A percentile compares a stretch with the other conserved stretches of the same genome.
phyloP scores from a whole-genome alignment of 2,888 invertebrate genomes.

The Dynastes hyllus region DNA sequence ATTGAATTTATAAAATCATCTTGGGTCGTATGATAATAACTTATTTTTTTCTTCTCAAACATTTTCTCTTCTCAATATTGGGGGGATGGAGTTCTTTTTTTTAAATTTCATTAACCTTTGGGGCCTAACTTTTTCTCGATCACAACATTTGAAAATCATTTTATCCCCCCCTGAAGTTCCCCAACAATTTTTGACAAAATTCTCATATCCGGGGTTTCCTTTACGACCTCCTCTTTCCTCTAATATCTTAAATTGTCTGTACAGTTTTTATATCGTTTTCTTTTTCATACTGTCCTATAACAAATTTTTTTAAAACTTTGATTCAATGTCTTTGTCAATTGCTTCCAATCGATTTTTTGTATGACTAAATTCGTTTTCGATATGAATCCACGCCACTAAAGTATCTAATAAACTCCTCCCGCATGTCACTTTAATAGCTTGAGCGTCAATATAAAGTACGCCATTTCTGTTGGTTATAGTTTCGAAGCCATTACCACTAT shows the following conservation, averaged over 20 bases:
- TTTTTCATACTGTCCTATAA: slow-evolving; percentile 47
- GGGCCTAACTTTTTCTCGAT: neutral
- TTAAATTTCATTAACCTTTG: neutral
- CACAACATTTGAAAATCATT: too few species aligned
- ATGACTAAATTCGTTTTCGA: slow-evolving; percentile 40
- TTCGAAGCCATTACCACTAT: slow-evolving; percentile 33
- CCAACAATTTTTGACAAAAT: slow-evolving; percentile 47
- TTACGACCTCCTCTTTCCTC: neutral
- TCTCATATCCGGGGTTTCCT: slow-evolving; percentile 8
- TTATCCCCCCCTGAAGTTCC: slow-evolving; percentile 46
- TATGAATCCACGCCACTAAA: slow-evolving; percentile 42
- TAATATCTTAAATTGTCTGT: slow-evolving; percentile 33
- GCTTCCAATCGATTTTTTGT: slow-evolving; percentile 29
- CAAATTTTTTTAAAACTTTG: slow-evolving; percentile 45
- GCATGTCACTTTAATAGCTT: slow-evolving; percentile 44
- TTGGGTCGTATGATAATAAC: slow-evolving; percentile 27
- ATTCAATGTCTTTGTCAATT: slow-evolving; percentile 43
- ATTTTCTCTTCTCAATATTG: neutral
- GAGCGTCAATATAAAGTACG: slow-evolving; percentile 39
- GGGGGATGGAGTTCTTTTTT: neutral
- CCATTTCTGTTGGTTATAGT: slow-evolving; percentile 44
- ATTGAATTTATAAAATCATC: slow-evolving; percentile 29
- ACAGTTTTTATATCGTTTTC: slow-evolving; percentile 48
- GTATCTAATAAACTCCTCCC: slow-evolving; percentile 42
- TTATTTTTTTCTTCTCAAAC: neutral